Evolutionary conservation across 2,797 vertebrate genomes (phyloP).

Genomic region (Dendrocincla tyrannina): DNA sequence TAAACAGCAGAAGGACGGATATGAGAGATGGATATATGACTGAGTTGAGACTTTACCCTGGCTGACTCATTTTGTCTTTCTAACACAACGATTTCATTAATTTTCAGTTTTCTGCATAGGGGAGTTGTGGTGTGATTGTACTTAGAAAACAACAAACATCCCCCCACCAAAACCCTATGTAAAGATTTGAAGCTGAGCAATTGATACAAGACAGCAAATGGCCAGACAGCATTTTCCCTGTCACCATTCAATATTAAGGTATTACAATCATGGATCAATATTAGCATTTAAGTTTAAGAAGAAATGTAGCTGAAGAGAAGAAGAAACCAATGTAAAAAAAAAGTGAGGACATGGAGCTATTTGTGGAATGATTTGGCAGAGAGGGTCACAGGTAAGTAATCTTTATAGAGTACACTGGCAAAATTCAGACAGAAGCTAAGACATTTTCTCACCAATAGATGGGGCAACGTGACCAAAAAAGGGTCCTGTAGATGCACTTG

Average conservation of each 20-base stretch:
- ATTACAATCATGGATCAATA: background rate
- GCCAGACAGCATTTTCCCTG: background rate
- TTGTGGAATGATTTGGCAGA: background rate
- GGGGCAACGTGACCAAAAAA: conserved; percentile 7
- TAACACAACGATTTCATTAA: background rate
- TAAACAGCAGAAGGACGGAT: background rate
- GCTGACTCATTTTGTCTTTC: background rate
- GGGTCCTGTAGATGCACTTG: background rate
- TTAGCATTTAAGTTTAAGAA: background rate
- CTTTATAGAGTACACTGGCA: background rate
- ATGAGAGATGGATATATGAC: background rate
- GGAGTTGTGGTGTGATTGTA: background rate
- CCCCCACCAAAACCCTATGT: background rate
- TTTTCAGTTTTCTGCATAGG: background rate
- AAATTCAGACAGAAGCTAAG: background rate
- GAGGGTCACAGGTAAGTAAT: rapidly evolving
- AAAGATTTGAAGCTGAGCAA: background rate
- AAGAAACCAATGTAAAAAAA: background rate
- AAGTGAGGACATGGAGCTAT: background rate
- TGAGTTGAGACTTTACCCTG: background rate
- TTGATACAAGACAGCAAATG: background rate
- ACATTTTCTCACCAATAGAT: conserved; percentile 24
- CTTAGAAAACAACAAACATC: background rate
- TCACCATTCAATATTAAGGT: background rate
- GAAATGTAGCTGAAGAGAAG: background rate